Evolutionary conservation across 2,888 invertebrate species (phyloP).

Genomic region (Stomorhina lunata): DNA sequence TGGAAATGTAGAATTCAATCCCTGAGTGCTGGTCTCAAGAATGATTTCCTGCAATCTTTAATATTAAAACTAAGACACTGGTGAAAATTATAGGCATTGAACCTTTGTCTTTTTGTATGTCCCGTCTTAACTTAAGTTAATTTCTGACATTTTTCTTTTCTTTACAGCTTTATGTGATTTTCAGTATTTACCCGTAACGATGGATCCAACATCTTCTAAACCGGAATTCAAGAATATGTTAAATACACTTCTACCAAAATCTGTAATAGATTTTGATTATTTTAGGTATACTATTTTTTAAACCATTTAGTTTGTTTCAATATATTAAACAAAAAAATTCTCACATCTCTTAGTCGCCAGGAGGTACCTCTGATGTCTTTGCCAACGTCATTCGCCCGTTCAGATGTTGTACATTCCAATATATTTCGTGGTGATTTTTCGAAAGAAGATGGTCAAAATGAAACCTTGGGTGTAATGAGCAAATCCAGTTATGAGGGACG

Average conservation of each 20-base stretch:
- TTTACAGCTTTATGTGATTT: slow-evolving; percentile 91
- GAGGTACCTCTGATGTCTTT: slow-evolving; percentile 84
- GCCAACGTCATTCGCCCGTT: slow-evolving; percentile 89
- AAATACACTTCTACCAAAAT: slow-evolving; percentile 83
- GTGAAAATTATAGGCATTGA: no score
- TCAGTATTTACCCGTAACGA: slow-evolving; percentile 90
- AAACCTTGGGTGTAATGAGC: slow-evolving; percentile 81
- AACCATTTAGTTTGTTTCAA: not conserved
- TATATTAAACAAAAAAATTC: not conserved
- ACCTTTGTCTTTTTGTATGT: no score
- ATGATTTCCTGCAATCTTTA: no score
- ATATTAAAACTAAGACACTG: no score
- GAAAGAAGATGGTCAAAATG: slow-evolving; percentile 78
- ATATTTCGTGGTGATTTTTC: slow-evolving; percentile 75
- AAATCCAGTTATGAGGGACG: slow-evolving; percentile 82
- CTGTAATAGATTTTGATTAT: slow-evolving; percentile 82
- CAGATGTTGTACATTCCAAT: slow-evolving; percentile 82
- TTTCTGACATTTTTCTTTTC: not conserved
- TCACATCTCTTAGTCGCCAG: slow-evolving; percentile 73
- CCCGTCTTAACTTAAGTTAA: no score
- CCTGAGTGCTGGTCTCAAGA: no score
- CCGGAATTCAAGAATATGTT: slow-evolving; percentile 81
- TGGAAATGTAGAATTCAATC: no score
- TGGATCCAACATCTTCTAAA: slow-evolving; percentile 72
- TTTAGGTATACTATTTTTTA: slow-evolving; percentile 75